phyloP scores from a whole-genome alignment of 2,888 invertebrate genomes.

The Bellardia pandia region DNA sequence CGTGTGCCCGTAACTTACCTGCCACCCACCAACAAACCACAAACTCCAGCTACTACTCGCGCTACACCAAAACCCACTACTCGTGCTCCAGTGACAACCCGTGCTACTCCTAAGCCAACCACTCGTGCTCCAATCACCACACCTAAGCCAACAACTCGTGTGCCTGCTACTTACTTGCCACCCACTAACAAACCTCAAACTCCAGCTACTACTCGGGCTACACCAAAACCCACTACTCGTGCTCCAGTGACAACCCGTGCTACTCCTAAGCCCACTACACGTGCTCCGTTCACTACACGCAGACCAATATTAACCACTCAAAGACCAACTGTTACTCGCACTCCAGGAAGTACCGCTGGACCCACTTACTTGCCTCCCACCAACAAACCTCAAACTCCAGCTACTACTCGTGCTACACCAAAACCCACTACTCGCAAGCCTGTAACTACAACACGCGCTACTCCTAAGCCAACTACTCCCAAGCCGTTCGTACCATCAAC shows the following conservation, averaged over 20 bases:
- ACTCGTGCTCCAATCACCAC: conserved; percentile 56
- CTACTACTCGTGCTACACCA: conserved; percentile 61
- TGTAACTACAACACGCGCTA: conserved; percentile 69
- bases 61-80: conserved; percentile 66
- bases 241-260: conserved; percentile 73
- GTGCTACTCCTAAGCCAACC: conserved; percentile 69
- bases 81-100: conserved; percentile 66
- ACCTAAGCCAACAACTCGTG: conserved; percentile 41
- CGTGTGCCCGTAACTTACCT: conserved; percentile 72
- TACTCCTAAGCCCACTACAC: conserved; percentile 45
- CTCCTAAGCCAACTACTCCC: conserved; percentile 48
- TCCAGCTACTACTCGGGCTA: conserved; percentile 63
- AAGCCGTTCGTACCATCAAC: conserved; percentile 71
- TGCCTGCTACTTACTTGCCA: conserved; percentile 12
- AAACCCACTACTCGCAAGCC: conserved; percentile 65
- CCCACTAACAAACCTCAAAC: conserved; percentile 74
- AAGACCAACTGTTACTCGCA: neutral
- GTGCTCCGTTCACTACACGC: conserved; percentile 46
- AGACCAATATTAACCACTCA: conserved; percentile 16
- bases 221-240: conserved; percentile 61
- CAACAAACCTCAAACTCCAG: conserved; percentile 73
- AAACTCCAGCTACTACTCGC: conserved; percentile 72
- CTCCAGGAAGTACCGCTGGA: conserved; percentile 17
- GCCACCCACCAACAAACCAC: conserved; percentile 75
- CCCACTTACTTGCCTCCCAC: conserved; percentile 76